Base-by-base conservation (phyloP, 2,113 vertebrate species). In the Psilopogon haemacephalus region DNA sequence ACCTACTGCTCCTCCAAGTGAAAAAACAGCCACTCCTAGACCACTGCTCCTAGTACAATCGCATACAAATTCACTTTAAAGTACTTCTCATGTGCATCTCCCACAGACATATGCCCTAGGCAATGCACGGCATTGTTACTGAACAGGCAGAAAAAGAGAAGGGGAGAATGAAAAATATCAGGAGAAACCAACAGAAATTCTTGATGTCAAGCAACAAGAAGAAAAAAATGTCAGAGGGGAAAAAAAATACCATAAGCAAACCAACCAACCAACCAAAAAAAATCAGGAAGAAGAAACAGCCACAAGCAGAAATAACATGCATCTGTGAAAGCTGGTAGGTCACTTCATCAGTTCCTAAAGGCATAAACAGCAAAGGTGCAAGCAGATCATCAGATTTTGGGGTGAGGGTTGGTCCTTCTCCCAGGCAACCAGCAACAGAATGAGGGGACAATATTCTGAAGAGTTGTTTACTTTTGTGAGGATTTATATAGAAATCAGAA, bases 61-160 rank as follows among this genome's bases (percentile, higher is more conserved):
- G 68, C 65, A 38, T 20, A 58, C n/a, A 84, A 92, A 89, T 74
- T 84, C 91, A 72, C 84, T 92, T 95, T 92, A 70, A 92, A 78
- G 70, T 78, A 48, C 3, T 86, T 42, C 62, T 72, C 67, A 78
- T 58, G n/a, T 69, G 76, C 48, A 16, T 87, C 38, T 82, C 58
- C 58, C 62, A 69, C 30, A 89, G 91, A 78, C 21, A 38, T 16
- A 38, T 11, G 48, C 54, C 59, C n/a, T 54, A 35, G 77, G 86
- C 77, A 82, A 77, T 12, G 48, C 37, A 74, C 28, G 68, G 62
- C 11, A 35, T 55, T 84, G 77, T 42, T 81, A 71, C 58, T 44
- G 21, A 86, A 74, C 35, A 50, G n/a, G 32, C 26, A 84, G 46
- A 64, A 83, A 67, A 86, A 74, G 11, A 88, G 46, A 88, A 92